These are phyloP conservation scores for Rhagologus leucostigma DNA, from an alignment of 2,113 vertebrate species.

Conservation along the genomic window DNA sequence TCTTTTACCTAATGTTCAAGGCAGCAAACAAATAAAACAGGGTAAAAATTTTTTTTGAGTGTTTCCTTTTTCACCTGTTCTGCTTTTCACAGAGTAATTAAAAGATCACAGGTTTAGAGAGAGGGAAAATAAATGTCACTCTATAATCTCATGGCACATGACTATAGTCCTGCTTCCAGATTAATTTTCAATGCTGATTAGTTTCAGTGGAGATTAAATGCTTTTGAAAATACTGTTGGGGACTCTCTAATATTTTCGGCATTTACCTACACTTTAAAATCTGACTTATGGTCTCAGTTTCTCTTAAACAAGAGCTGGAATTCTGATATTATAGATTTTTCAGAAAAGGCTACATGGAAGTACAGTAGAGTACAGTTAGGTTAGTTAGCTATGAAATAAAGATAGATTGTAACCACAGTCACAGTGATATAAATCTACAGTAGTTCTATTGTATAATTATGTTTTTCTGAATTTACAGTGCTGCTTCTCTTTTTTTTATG, in stretches of 20 bases:
- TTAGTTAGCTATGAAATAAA: not conserved
- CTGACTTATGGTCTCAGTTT: not conserved
- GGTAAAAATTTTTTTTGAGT: not conserved
- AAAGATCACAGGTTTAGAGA: not conserved
- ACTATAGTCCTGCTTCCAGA: not conserved
- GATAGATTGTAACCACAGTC: not conserved
- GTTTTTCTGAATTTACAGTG: not conserved
- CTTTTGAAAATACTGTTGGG: not conserved
- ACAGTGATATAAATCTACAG: not conserved
- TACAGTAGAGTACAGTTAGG: not conserved
- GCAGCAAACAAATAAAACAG: not conserved
- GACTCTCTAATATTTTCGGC: not conserved
- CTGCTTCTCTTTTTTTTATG: not conserved
- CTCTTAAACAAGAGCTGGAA: not conserved
- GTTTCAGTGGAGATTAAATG: not conserved
- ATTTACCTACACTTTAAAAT: not conserved
- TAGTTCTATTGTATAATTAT: not conserved
- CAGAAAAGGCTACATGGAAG: not conserved
- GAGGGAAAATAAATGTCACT: not conserved
- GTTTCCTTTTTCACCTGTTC: not conserved
- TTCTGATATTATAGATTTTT: not conserved
- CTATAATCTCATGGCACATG: not conserved
- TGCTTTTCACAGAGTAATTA: not conserved
- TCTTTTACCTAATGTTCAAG: not conserved
- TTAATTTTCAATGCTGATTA: not conserved